Evolutionary conservation across 2,797 vertebrate species (phyloP).

Genomic region (Helicolenus hilgendorfi): DNA sequence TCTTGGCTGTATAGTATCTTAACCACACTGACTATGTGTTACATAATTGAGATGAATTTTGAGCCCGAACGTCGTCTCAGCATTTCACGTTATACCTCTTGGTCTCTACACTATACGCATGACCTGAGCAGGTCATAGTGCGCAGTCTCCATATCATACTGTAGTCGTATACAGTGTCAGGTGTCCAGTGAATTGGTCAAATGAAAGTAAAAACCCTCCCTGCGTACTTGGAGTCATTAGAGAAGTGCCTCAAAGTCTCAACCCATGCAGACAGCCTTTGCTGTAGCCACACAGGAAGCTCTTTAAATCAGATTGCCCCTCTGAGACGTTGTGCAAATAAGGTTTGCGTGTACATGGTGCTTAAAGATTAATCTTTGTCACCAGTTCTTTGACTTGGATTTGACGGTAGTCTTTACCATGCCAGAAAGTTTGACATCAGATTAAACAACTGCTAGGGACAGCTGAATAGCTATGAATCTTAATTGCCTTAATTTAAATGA

Average conservation of each 20-base stretch:
- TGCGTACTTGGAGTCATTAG: conserved; percentile 44
- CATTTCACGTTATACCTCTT: conserved; percentile 21
- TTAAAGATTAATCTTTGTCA: conserved; percentile 2
- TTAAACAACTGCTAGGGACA: neutral
- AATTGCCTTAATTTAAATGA: neutral
- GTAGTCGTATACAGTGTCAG: conserved; percentile 39
- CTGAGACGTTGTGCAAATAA: neutral
- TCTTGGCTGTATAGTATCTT: neutral
- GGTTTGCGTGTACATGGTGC: neutral
- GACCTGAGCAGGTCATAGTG: conserved; percentile 18
- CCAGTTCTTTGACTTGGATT: neutral
- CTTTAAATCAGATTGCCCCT: conserved; percentile 17
- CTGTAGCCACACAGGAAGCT: conserved; percentile 9
- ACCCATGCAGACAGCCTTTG: conserved; percentile 9
- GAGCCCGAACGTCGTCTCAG: neutral
- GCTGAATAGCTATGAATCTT: neutral
- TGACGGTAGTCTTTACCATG: neutral
- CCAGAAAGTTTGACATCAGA: neutral
- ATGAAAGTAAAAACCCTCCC: conserved; percentile 75
- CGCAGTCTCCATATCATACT: conserved; percentile 37
- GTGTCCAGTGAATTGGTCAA: conserved; percentile 65
- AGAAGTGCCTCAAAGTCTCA: conserved; percentile 29
- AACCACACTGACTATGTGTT: conserved; percentile 11
- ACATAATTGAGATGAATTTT: conserved; percentile 49
- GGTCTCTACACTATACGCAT: conserved; percentile 12